phyloP scores from a whole-genome alignment of 2,797 vertebrate genomes.

The Sylvia borin region DNA sequence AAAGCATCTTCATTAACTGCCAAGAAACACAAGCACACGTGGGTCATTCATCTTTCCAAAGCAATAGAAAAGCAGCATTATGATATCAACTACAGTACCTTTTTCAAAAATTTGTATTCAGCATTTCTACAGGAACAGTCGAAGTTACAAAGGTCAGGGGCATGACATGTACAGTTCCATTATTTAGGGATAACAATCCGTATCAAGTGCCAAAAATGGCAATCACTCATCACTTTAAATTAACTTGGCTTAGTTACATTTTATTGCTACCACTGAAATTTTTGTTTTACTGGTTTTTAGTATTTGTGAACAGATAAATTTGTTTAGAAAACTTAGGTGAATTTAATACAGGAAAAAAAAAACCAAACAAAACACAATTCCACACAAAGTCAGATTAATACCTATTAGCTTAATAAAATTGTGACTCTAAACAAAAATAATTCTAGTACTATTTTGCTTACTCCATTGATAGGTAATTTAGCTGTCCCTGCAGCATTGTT shows the following conservation, averaged over 20 bases:
- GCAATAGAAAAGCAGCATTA: neutral
- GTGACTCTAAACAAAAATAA: neutral
- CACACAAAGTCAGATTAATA: neutral
- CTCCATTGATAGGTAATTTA: neutral
- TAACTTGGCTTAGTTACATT: neutral
- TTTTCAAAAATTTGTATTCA: neutral
- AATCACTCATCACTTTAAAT: neutral
- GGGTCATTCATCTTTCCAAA: neutral
- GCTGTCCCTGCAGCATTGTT: neutral
- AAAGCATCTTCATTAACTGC: slow-evolving; percentile 94
- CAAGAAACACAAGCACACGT: slow-evolving; percentile 43
- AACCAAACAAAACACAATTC: fast-evolving
- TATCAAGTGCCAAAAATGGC: neutral
- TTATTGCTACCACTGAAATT: neutral
- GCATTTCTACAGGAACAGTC: neutral
- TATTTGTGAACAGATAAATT: neutral
- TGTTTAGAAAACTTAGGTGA: neutral
- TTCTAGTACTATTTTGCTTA: neutral
- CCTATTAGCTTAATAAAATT: neutral
- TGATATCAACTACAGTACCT: neutral
- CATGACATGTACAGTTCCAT: neutral
- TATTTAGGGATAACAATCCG: neutral
- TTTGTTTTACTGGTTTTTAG: neutral
- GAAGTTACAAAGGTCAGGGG: neutral
- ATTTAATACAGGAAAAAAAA: neutral